These are phyloP conservation scores for Eumeta japonica DNA, from an alignment of 1,140 invertebrate species.

Conservation along the genomic window DNA sequence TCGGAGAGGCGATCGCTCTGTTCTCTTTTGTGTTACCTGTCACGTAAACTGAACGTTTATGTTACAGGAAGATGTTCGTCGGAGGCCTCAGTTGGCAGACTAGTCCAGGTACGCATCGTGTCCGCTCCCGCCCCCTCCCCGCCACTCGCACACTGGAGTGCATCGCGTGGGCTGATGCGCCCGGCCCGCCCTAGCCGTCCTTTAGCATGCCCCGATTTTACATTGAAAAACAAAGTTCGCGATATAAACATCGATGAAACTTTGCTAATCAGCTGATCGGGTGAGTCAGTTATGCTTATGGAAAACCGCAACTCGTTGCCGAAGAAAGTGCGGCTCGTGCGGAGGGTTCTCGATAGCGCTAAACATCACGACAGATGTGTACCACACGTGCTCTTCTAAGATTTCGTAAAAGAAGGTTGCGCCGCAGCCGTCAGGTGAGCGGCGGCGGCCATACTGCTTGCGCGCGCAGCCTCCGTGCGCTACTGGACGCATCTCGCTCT, in stretches of 20 bases:
- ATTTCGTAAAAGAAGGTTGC: too few species aligned
- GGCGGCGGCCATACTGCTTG: slow-evolving; percentile 48
- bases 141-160: slow-evolving; percentile 24
- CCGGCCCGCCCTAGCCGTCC: slow-evolving; percentile 21
- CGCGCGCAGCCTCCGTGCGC: slow-evolving; percentile 42
- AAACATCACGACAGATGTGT: too few species aligned
- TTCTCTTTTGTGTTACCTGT: slow-evolving; percentile 18
- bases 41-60: slow-evolving; percentile 58
- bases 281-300: slow-evolving; percentile 25
- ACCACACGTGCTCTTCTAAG: too few species aligned
- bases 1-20: slow-evolving; percentile 19
- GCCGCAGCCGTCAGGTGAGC: slow-evolving; percentile 52
- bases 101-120: slow-evolving; percentile 85
- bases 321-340: too few species aligned
- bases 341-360: too few species aligned
- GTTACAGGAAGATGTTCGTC: slow-evolving; percentile 99
- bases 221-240: slow-evolving; percentile 24
- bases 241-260: slow-evolving; percentile 46
- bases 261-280: slow-evolving; percentile 54
- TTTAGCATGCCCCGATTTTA: slow-evolving; percentile 27
- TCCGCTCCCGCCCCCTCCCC: slow-evolving; percentile 20
- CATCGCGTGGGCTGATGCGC: slow-evolving; percentile 35
- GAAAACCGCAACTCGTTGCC: too few species aligned
- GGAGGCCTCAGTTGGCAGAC: slow-evolving; percentile 99
- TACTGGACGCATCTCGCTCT: slow-evolving; percentile 22